These are phyloP conservation scores for Rynchops niger DNA, from an alignment of 2,113 vertebrate genomes.

Conservation along the genomic window DNA sequence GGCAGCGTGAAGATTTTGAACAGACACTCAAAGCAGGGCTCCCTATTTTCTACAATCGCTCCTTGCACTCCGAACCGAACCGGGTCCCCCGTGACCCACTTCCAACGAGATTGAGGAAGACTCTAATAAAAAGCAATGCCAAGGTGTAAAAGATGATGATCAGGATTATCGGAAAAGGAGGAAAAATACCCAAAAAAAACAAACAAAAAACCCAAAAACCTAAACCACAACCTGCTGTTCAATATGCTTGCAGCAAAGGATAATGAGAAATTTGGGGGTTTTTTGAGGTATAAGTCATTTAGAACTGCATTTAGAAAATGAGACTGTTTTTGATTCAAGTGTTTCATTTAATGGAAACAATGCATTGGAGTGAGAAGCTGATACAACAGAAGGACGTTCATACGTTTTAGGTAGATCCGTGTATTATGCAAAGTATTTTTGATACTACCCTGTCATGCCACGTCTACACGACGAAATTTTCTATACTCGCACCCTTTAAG, in stretches of 20 bases:
- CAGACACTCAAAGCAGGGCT: not conserved
- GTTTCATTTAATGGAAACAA: not conserved
- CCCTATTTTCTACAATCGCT: not conserved
- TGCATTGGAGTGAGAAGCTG: not conserved
- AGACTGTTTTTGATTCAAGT: not conserved
- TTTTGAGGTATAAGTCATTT: not conserved
- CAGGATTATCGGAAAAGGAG: not conserved
- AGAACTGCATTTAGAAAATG: not conserved
- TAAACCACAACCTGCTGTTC: not conserved
- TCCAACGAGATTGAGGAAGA: not conserved
- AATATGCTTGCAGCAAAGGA: not conserved
- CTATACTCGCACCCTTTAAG: not conserved
- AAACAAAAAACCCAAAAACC: not conserved
- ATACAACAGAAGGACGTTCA: not conserved
- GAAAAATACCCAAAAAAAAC: not conserved
- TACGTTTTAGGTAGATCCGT: not conserved
- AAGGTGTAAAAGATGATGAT: not conserved
- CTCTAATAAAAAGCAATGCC: not conserved
- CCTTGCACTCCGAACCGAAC: not conserved
- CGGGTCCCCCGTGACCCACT: not conserved
- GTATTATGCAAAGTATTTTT: not conserved
- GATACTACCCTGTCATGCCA: not conserved
- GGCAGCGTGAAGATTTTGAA: not conserved
- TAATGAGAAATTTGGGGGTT: not conserved
- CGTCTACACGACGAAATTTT: not conserved